Base-by-base conservation (phyloP, 2,113 vertebrate genomes). In the Mugil cephalus region DNA sequence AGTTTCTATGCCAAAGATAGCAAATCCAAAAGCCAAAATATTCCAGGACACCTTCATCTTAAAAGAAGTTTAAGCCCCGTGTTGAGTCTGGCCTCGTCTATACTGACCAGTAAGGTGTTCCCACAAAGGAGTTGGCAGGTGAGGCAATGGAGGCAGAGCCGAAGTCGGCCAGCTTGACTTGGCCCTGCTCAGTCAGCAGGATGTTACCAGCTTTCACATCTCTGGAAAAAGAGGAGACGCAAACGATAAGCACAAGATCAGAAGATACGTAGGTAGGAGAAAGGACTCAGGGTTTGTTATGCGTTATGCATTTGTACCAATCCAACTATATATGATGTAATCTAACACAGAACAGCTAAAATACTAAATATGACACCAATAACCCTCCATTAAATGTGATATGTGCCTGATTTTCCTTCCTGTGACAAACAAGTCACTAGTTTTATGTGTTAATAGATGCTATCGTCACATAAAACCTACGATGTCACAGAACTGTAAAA, bases 141-240 rank as follows among this genome's bases (percentile, higher is more conserved):
- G 96, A 99, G 70, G 93, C 94, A 91, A 98, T 96, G 67, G 98
- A 99, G 55, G 98, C 98, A n/a, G 98, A 99, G 85, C 98, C 98
- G 90, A 99, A 99, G 90, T 99, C 98, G 43, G 98, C 98, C 45
- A 99, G 92, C 86, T 99, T 99, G 88, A 99, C 98, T 88, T 98
- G 98, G 87, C 98, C 98, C 56, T 96, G 96, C 88, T 99, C 98
- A 66, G 98, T 99, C 88, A 99, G 95, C 85, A 99, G 96, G 94
- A 99, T 98, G 90, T 99, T 99, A 88, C 98, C 98, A 87, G 98
- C 98, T 95, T 99, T 99, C 93, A 99, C 96, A 89, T 99, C 98
- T 95, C 98, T 99, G 85, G 7, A 69, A 3, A n/a, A 15, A 1
- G 19, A 62, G n/a, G 43, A 60, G 39, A 11, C 6, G 12, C 35